Evolutionary conservation across 2,113 vertebrate genomes (phyloP).

Genomic region (Lagopus muta): DNA sequence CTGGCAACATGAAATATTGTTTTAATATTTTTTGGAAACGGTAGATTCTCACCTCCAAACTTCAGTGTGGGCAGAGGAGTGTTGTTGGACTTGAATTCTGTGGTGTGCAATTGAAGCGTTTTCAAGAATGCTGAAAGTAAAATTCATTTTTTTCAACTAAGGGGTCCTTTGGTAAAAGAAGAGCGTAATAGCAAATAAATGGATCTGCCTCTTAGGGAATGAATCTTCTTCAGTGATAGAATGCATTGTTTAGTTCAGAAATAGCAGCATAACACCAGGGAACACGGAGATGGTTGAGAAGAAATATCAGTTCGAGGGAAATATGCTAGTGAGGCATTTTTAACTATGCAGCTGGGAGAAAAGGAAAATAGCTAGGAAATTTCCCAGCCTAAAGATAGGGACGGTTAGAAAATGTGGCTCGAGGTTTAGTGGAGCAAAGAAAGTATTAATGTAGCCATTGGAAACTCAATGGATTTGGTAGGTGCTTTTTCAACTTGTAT

Average conservation of each 20-base stretch:
- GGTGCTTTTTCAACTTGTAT: neutral
- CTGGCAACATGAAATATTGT: neutral
- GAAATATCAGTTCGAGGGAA: neutral
- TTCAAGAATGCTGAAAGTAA: neutral
- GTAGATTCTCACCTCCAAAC: neutral
- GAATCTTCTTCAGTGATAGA: neutral
- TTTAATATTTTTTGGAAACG: slow-evolving; percentile 30
- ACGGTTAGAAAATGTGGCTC: neutral
- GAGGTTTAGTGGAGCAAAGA: neutral
- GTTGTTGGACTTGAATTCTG: neutral
- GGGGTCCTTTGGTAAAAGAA: neutral
- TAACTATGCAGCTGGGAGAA: neutral
- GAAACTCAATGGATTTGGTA: neutral
- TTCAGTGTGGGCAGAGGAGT: neutral
- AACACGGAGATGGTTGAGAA: neutral
- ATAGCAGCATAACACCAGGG: neutral
- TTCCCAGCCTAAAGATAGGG: neutral
- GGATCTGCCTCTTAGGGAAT: neutral
- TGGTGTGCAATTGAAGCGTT: neutral
- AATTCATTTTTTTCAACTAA: neutral
- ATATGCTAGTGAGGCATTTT: neutral
- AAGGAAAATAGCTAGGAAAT: neutral
- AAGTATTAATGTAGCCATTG: neutral
- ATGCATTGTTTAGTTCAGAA: neutral
- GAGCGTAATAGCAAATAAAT: slow-evolving; percentile 5